Percentiles rank a stretch among this genome's conserved stretches.
These are phyloP conservation scores for Hypotaenidia philippensis DNA, from an alignment of 2,797 vertebrate genomes.

Conservation along the genomic window DNA sequence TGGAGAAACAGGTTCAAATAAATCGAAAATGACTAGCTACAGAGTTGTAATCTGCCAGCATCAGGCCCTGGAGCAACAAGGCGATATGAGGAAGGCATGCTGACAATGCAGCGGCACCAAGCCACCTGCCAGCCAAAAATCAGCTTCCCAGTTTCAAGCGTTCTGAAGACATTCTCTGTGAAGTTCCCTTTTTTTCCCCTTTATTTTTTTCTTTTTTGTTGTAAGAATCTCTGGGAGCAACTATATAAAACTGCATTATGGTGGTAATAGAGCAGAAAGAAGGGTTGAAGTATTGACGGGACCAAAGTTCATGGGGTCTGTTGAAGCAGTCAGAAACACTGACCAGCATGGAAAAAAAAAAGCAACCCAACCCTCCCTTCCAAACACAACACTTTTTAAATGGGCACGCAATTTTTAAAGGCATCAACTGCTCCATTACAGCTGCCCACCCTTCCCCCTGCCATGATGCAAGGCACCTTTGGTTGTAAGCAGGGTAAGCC, in stretches of 20 bases:
- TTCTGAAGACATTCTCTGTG: background rate
- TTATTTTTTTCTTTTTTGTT: fast-evolving
- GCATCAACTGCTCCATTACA: background rate
- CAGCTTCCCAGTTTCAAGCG: background rate
- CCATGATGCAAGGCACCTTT: fast-evolving
- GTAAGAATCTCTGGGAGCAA: background rate
- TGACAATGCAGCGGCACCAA: conserved; percentile 81
- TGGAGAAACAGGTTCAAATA: conserved; percentile 83
- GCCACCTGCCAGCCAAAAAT: conserved; percentile 6
- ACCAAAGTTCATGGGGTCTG: background rate
- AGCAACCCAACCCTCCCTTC: background rate
- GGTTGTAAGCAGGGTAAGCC: background rate
- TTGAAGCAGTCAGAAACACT: background rate
- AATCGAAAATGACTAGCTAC: conserved; percentile 91
- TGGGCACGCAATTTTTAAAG: background rate
- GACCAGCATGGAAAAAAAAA: background rate
- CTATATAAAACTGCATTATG: fast-evolving
- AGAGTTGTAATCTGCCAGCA: conserved; percentile 89
- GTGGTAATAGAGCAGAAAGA: background rate
- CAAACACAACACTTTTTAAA: background rate
- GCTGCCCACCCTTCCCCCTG: background rate
- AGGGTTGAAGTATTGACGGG: background rate
- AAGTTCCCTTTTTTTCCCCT: fast-evolving
- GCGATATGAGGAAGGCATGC: conserved; percentile 76
- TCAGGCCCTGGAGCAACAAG: conserved; percentile 76